These are phyloP conservation scores for Cacatua alba DNA, from an alignment of 2,113 vertebrate species.

Conservation along the genomic window DNA sequence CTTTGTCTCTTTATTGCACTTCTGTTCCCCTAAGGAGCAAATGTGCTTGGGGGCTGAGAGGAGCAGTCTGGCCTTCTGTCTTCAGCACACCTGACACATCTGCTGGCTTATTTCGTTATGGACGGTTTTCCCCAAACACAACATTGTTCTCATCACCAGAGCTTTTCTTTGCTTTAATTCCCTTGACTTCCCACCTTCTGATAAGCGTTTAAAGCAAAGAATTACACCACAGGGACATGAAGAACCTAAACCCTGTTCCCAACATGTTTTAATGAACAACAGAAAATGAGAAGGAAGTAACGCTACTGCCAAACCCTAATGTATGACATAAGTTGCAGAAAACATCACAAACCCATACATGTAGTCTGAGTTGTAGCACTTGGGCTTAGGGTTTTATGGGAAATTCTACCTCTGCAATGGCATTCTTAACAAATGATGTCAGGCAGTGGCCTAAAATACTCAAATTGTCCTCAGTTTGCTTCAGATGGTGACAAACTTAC, in stretches of 20 bases:
- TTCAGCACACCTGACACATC: not conserved
- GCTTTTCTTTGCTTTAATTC: not conserved
- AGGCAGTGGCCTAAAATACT: not conserved
- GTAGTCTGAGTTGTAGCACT: not conserved
- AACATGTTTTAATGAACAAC: constrained; percentile 70
- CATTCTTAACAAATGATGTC: not conserved
- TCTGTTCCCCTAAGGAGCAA: not conserved
- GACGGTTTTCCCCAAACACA: not conserved
- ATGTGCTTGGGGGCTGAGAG: accelerated
- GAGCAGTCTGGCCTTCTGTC: not conserved
- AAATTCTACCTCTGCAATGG: not conserved
- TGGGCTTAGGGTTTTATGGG: not conserved
- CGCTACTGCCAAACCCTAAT: constrained; percentile 52
- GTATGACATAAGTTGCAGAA: constrained; percentile 15
- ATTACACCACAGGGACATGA: not conserved
- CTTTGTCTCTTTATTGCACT: not conserved
- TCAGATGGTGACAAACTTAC: not conserved
- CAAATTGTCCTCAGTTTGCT: not conserved
- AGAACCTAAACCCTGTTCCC: constrained; percentile 40
- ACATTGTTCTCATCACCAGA: not conserved
- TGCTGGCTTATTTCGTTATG: not conserved
- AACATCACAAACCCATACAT: not conserved
- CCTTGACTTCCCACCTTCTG: constrained; percentile 28
- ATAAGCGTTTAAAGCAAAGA: constrained; percentile 33
- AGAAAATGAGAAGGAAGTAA: constrained; percentile 59